Evolutionary conservation across 2,888 invertebrate genomes (phyloP).

Genomic region (Ormyrus thymus): DNA sequence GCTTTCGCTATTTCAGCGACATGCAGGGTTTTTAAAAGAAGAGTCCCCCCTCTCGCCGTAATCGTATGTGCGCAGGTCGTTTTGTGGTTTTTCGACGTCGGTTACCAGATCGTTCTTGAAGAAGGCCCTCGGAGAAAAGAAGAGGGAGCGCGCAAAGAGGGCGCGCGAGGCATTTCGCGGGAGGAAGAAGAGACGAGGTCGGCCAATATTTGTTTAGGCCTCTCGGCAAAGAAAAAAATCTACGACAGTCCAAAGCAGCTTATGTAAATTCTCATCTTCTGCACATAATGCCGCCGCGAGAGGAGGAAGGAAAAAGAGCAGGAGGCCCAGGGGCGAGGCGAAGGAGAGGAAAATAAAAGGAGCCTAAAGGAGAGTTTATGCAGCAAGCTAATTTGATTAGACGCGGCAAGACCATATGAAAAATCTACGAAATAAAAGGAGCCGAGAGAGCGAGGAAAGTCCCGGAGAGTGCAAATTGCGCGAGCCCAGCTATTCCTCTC

Average conservation of each 20-base stretch:
- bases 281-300: slow-evolving; percentile 35
- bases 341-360: slow-evolving; percentile 9
- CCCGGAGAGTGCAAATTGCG: slow-evolving; percentile 43
- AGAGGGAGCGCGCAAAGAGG: slow-evolving; percentile 9
- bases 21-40: no score
- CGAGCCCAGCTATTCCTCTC: slow-evolving; percentile 24
- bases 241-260: slow-evolving; percentile 62
- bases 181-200: slow-evolving; percentile 32
- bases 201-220: slow-evolving; percentile 68
- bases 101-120: slow-evolving; percentile 19
- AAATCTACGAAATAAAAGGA: slow-evolving; percentile 37
- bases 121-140: background rate
- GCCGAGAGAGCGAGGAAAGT: slow-evolving; percentile 18
- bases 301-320: slow-evolving; percentile 5
- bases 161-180: slow-evolving; percentile 6
- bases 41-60: background rate
- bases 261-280: slow-evolving; percentile 65
- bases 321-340: background rate
- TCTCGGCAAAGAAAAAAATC: slow-evolving; percentile 29
- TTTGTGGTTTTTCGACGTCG: background rate
- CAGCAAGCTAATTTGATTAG: slow-evolving; percentile 56
- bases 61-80: slow-evolving; percentile 16
- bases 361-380: slow-evolving; percentile 53
- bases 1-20: no score
- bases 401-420: slow-evolving; percentile 41